These are phyloP conservation scores for Danio choprae DNA, from an alignment of 2,797 vertebrate species.

Conservation along the genomic window DNA sequence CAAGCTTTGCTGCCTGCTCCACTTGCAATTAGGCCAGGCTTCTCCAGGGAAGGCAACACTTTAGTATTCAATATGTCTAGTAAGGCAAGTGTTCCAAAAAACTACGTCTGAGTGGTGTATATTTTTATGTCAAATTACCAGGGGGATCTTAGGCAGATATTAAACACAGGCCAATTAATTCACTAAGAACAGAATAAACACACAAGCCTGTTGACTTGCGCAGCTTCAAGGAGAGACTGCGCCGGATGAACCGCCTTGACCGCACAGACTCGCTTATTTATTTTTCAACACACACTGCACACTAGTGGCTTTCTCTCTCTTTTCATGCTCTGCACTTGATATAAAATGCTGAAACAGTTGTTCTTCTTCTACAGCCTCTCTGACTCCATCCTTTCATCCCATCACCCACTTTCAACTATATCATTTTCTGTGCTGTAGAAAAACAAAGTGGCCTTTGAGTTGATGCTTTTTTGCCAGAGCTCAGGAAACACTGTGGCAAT, in stretches of 20 bases:
- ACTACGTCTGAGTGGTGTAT: conserved; percentile 49
- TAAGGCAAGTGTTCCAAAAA: conserved; percentile 51
- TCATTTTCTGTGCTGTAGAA: conserved; percentile 64
- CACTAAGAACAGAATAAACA: conserved; percentile 58
- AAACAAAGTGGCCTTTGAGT: conserved; percentile 72
- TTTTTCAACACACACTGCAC: conserved; percentile 51
- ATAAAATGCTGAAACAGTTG: conserved; percentile 61
- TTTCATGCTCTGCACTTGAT: conserved; percentile 63
- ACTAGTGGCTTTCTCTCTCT: conserved; percentile 56
- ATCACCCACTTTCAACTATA: conserved; percentile 67
- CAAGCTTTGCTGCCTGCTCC: conserved; percentile 56
- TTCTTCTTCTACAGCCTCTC: conserved; percentile 59
- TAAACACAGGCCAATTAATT: conserved; percentile 59
- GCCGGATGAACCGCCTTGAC: conserved; percentile 35
- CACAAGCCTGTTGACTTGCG: conserved; percentile 40
- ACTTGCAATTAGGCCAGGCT: conserved; percentile 65
- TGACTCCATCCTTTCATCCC: conserved; percentile 65
- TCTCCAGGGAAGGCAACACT: conserved; percentile 57
- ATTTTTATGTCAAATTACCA: conserved; percentile 60
- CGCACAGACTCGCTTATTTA: conserved; percentile 57
- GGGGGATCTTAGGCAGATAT: conserved; percentile 45
- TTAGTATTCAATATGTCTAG: conserved; percentile 52
- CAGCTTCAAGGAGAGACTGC: conserved; percentile 47
- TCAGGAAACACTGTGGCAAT: conserved; percentile 65
- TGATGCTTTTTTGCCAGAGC: conserved; percentile 56